Percentiles rank a stretch among this genome's conserved stretches.
phyloP scores from a whole-genome alignment of 2,797 vertebrate species.

The Naso thynnoides region DNA sequence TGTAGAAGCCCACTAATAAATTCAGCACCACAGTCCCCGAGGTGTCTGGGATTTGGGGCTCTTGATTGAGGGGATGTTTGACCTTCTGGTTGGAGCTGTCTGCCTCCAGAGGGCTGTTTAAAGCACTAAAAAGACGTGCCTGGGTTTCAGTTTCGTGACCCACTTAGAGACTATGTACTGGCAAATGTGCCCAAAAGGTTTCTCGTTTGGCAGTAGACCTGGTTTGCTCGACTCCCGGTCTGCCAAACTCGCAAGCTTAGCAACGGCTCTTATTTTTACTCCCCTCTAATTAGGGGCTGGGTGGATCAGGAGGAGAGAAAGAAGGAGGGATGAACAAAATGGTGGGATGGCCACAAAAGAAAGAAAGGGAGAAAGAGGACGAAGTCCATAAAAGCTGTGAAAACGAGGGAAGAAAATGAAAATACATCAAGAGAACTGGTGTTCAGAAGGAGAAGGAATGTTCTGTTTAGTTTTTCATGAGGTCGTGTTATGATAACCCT shows the following conservation, averaged over 20 bases:
- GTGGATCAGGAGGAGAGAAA: conserved; percentile 35
- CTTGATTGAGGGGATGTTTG: conserved; percentile 61
- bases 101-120: conserved; percentile 58
- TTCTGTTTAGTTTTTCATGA: conserved; percentile 73
- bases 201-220: conserved; percentile 58
- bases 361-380: conserved; percentile 1
- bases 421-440: not conserved
- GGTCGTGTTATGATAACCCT: conserved; percentile 83
- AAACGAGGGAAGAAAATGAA: conserved; percentile 1
- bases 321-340: conserved; percentile 15
- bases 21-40: conserved; percentile 60
- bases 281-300: conserved; percentile 66
- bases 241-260: conserved; percentile 62
- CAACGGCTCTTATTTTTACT: conserved; percentile 71
- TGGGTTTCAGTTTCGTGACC: conserved; percentile 81
- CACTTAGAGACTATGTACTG: conserved; percentile 72
- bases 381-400: conserved; percentile 13
- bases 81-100: conserved; percentile 61
- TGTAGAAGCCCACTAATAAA: conserved; percentile 56
- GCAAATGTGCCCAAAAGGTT: conserved; percentile 65
- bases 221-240: conserved; percentile 37
- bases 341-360: conserved; percentile 17
- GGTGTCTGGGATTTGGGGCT: conserved; percentile 65
- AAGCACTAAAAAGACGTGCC: conserved; percentile 51
- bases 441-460: conserved; percentile 71